phyloP scores from a whole-genome alignment of 2,113 vertebrate species.

The Henicopernis longicauda region DNA sequence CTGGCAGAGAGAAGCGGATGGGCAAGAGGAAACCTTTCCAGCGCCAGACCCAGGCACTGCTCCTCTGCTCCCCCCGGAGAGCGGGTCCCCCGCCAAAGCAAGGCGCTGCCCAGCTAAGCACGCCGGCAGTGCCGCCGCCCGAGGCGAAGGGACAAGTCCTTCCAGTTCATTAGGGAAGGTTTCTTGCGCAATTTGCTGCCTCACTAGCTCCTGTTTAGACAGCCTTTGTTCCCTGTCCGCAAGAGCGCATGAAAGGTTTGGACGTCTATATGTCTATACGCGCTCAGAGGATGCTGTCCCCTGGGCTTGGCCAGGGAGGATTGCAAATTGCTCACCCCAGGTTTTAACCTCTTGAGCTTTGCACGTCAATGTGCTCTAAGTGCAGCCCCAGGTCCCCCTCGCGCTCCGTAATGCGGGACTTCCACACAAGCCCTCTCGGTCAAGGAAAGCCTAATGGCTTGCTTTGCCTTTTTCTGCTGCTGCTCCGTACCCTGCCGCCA shows the following conservation, averaged over 20 bases:
- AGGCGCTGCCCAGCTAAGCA: background rate
- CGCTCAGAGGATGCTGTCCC: background rate
- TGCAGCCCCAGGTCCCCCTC: background rate
- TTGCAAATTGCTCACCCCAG: background rate
- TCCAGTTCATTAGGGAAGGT: slow-evolving; percentile 66
- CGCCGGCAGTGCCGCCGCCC: background rate
- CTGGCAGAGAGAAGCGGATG: background rate
- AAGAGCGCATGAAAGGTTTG: slow-evolving; percentile 9
- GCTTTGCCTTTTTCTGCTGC: background rate
- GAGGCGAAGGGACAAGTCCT: slow-evolving; percentile 57
- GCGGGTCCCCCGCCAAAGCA: background rate
- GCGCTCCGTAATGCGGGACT: background rate
- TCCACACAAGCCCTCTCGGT: background rate
- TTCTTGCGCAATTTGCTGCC: slow-evolving; percentile 60
- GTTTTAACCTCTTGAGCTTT: background rate
- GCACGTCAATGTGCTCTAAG: background rate
- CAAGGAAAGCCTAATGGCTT: background rate
- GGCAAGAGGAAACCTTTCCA: background rate
- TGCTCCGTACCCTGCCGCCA: background rate
- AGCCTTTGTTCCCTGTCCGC: background rate
- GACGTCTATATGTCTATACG: background rate
- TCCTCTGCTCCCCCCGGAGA: background rate
- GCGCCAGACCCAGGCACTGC: background rate
- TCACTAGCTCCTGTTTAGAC: slow-evolving; percentile 60
- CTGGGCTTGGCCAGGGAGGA: background rate